Evolutionary conservation across 2,797 vertebrate genomes (phyloP), one percentile per base, ranked within the genome.

Genomic region (Sebastes elongatus): DNA sequence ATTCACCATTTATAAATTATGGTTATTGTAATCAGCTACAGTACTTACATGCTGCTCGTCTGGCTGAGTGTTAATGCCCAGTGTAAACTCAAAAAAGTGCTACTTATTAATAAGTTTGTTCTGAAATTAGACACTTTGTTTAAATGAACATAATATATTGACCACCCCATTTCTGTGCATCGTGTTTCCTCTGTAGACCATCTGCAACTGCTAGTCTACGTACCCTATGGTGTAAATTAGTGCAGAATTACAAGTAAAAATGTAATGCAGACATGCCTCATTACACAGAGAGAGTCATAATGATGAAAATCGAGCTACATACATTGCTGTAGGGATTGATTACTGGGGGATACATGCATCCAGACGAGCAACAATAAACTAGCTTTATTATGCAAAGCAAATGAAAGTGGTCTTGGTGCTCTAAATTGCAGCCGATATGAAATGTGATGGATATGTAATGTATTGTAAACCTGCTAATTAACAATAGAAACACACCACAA

Each of bases 251-350:
- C 11, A 66, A 38, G 28, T 56, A n/a, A 55, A 74, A 59, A 61
- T 53, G 22, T 28, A 57, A 49, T 23, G 18, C 30, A 74, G 61
- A 32, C 57, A 69, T 49, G 67, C 65, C 62, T 74, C 71, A 86
- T 84, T 79, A 76, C 60, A 71, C 60, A 77, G 42, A 10, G 42
- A 10, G 22, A 66, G 71, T 65, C 67, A 78, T 38, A 60, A 57
- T 59, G 72, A 60, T 33, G 46, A 56, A 66, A 71, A 83, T 65
- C 1, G 3, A 18, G 46, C 46, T 10, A 49, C 56, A 73, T 28
- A 33, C 79, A 67, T 53, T 65, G 74, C 62, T 72, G 62, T 35
- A 42, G 67, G 20, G 32, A 57, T 60, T 71, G 49, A 78, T 71
- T 75, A 71, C 60, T 56, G 63, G 46, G 35, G 22, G 72, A 67